These are phyloP conservation scores for Serripes groenlandicus DNA, from an alignment of 2,888 invertebrate genomes.

Conservation along the genomic window DNA sequence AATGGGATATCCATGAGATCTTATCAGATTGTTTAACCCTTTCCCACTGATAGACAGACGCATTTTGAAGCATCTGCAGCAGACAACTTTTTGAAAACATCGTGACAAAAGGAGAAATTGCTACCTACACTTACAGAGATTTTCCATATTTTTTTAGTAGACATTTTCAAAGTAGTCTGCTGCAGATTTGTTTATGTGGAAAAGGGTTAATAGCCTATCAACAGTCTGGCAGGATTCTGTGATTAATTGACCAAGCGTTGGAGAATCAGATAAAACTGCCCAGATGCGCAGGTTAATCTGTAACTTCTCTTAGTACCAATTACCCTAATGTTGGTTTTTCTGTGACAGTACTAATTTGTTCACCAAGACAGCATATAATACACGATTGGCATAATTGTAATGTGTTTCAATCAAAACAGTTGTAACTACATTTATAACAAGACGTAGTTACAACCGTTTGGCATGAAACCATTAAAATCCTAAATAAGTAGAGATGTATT, in stretches of 20 bases:
- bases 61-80: background rate
- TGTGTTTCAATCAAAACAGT: background rate
- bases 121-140: background rate
- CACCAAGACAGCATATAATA: background rate
- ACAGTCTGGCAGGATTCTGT: background rate
- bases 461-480: background rate
- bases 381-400: background rate
- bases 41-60: background rate
- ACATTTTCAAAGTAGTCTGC: background rate
- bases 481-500: too few species aligned
- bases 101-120: background rate
- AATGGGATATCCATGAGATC: background rate
- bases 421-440: background rate
- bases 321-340: background rate
- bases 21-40: background rate
- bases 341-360: background rate
- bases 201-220: background rate
- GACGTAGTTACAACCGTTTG: background rate
- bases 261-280: background rate
- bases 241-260: background rate
- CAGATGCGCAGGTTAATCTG: background rate
- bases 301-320: background rate
- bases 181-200: background rate
- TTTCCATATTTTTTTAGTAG: background rate
- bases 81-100: background rate